These are phyloP conservation scores for Tillus elongatus DNA, from an alignment of 2,888 invertebrate genomes.

Conservation along the genomic window DNA sequence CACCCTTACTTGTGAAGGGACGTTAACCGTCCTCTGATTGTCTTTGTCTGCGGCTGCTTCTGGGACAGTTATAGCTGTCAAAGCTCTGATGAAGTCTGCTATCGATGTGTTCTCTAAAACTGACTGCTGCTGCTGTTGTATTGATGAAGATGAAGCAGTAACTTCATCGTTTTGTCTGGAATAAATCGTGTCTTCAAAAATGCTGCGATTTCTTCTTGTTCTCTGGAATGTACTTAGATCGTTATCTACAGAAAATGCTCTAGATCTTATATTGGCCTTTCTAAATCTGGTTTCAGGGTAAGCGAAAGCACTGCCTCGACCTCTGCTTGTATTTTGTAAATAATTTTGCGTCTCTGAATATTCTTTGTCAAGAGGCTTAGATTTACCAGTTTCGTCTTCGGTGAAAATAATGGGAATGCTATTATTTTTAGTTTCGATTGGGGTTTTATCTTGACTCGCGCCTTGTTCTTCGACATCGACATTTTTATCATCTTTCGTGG, in stretches of 20 bases:
- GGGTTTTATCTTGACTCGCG: conserved; percentile 9
- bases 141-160: conserved; percentile 22
- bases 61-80: conserved; percentile 53
- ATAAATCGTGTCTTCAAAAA: not conserved
- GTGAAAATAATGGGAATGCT: too few relatives aligned
- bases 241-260: not conserved
- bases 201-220: not conserved
- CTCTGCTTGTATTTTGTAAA: conserved; percentile 22
- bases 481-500: conserved; percentile 20
- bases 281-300: not conserved
- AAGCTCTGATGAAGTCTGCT: conserved; percentile 69
- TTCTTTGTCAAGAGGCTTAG: too few relatives aligned
- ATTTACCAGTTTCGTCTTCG: too few relatives aligned
- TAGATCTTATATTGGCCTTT: not conserved
- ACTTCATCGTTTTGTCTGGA: conserved; percentile 1
- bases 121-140: conserved; percentile 42
- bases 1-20: conserved; percentile 34
- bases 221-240: not conserved
- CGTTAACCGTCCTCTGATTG: conserved; percentile 48
- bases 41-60: conserved; percentile 29
- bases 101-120: conserved; percentile 74
- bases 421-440: conserved; percentile 41
- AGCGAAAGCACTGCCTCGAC: conserved; percentile 22
- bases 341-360: conserved; percentile 30
- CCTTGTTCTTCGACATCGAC: conserved; percentile 32